Evolutionary conservation across 1,140 invertebrate species (phyloP).

Genomic region (Aradophagus sp.): DNA sequence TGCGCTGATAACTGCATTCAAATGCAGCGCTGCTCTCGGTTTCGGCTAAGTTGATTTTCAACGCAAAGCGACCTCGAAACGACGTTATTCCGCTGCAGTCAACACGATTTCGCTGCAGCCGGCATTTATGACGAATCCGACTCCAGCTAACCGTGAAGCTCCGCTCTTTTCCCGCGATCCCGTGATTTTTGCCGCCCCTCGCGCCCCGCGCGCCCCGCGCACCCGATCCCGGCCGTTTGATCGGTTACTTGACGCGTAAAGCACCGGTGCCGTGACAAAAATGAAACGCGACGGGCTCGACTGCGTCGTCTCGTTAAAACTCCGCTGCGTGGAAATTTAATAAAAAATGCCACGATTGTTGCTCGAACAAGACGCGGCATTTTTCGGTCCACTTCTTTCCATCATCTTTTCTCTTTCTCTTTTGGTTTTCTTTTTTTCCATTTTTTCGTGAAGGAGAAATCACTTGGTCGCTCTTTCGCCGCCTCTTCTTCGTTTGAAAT

Average conservation of each 20-base stretch:
- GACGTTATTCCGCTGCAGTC: constrained; percentile 71
- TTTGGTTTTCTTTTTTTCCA: constrained; percentile 4
- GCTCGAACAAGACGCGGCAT: too few relatives aligned
- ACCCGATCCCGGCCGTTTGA: constrained; percentile 29
- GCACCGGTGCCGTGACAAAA: constrained; percentile 8
- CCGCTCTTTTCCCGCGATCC: constrained; percentile 29
- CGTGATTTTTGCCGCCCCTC: constrained; percentile 44
- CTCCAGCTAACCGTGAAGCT: constrained; percentile 19
- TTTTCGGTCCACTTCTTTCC: too few relatives aligned
- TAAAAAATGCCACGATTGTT: too few relatives aligned
- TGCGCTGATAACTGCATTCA: constrained; percentile 67
- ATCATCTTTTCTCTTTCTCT: too few relatives aligned
- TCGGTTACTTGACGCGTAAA: constrained; percentile 24
- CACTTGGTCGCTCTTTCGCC: not conserved
- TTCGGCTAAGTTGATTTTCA: constrained; percentile 67
- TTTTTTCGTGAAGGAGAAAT: constrained; percentile 17
- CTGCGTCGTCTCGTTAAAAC: constrained; percentile 22
- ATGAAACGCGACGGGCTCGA: constrained; percentile 7
- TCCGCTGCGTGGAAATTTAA: too few relatives aligned
- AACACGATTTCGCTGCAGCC: constrained; percentile 63
- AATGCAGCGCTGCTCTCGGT: constrained; percentile 59
- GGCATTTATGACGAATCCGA: constrained; percentile 60
- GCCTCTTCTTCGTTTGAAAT: constrained; percentile 24
- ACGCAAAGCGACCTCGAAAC: constrained; percentile 64
- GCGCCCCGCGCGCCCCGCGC: constrained; percentile 59